phyloP scores from a whole-genome alignment of 2,888 invertebrate species.

The Coleophora flavipennella region DNA sequence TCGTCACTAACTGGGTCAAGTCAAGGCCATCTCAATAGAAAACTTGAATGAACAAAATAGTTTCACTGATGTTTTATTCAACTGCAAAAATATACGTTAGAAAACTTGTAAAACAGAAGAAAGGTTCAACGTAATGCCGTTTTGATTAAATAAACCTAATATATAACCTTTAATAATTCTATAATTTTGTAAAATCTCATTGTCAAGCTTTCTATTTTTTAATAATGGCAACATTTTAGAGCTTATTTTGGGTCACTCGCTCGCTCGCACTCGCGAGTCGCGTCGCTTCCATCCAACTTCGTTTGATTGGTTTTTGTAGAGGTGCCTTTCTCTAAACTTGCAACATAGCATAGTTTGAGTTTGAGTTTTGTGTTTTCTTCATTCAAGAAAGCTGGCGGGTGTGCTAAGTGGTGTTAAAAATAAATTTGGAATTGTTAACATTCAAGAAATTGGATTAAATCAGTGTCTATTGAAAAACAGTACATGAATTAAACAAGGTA shows the following conservation, averaged over 20 bases:
- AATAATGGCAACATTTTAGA: slow-evolving; percentile 56
- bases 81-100: too few species aligned
- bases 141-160: too few species aligned
- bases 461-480: slow-evolving; percentile 43
- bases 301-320: slow-evolving; percentile 61
- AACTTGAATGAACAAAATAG: slow-evolving; percentile 5
- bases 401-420: slow-evolving; percentile 53
- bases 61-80: too few species aligned
- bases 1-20: slow-evolving; percentile 43
- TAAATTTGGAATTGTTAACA: slow-evolving; percentile 38
- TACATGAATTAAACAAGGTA: slow-evolving; percentile 68
- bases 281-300: slow-evolving; percentile 60
- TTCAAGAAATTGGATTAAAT: slow-evolving; percentile 31
- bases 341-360: slow-evolving; percentile 67
- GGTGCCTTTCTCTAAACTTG: slow-evolving; percentile 73
- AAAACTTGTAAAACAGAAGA: too few species aligned
- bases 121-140: too few species aligned
- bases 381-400: slow-evolving; percentile 72
- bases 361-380: slow-evolving; percentile 61
- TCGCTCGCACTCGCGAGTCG: slow-evolving; percentile 23
- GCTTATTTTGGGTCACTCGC: slow-evolving; percentile 74
- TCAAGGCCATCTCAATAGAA: slow-evolving; percentile 23
- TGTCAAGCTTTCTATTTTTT: slow-evolving; percentile 47
- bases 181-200: too few species aligned
- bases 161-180: too few species aligned